These are phyloP conservation scores for Heteractis magnifica DNA, from an alignment of 92 coral and sea anemone genomes.

Conservation along the genomic window DNA sequence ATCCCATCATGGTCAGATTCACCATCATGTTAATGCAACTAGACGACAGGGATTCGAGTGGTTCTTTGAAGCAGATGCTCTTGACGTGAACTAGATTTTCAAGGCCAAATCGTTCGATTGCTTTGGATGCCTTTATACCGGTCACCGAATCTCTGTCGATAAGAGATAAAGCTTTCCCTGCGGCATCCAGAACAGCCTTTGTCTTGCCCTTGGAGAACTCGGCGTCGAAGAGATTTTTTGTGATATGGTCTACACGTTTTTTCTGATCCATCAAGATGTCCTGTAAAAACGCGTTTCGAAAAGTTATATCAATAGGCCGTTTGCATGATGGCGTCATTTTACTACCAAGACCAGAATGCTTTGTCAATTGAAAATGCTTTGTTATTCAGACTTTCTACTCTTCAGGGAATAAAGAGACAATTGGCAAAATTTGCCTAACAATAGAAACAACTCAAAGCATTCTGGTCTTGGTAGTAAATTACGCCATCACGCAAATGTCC, in stretches of 20 bases:
- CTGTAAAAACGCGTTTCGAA: constrained; percentile 16
- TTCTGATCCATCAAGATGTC: constrained; percentile 72
- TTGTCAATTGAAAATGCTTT: too few species aligned
- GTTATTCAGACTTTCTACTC: too few species aligned
- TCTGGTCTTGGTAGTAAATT: too few species aligned
- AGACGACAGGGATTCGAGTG: constrained; percentile 79
- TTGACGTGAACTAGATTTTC: constrained; percentile 67
- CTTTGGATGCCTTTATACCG: constrained; percentile 83
- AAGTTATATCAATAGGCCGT: too few species aligned
- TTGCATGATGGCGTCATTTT: too few species aligned
- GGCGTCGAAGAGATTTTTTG: constrained; percentile 72
- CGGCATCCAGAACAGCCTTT: constrained; percentile 95
- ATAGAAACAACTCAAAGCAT: too few species aligned
- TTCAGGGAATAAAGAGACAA: too few species aligned
- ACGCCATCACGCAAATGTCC: too few species aligned
- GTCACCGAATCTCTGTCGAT: constrained; percentile 86
- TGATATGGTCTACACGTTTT: constrained; percentile 58
- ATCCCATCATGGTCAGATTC: constrained; percentile 69
- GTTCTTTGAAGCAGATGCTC: constrained; percentile 73
- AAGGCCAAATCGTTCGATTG: constrained; percentile 80
- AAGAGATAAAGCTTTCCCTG: constrained; percentile 85
- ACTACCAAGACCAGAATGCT: too few species aligned
- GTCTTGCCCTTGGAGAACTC: constrained; percentile 97
- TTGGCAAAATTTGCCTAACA: too few species aligned
- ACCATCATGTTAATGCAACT: constrained; percentile 80